Conservation (phyloP, 2,888 invertebrate genomes). For the Napeogenes inachia region DNA sequence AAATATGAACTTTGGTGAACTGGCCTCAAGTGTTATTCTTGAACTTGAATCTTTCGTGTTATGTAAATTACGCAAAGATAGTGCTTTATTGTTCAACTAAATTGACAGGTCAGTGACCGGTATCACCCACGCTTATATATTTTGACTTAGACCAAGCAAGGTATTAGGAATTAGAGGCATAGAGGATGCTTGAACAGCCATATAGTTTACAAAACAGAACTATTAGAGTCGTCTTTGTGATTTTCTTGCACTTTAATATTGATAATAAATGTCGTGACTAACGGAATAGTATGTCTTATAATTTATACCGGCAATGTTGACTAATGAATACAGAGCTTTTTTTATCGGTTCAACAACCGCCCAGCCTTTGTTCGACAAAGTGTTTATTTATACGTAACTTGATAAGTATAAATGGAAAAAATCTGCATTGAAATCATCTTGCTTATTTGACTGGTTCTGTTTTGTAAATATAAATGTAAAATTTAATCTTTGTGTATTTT, state of each 20-base stretch:
- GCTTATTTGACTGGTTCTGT: conserved; percentile 24
- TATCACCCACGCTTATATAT: conserved; percentile 4
- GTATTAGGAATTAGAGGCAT: too few relatives aligned
- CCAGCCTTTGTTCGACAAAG: conserved; percentile 53
- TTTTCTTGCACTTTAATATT: background rate
- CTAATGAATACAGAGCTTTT: conserved; percentile 50
- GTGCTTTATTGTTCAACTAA: conserved; percentile 52
- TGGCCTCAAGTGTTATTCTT: conserved; percentile 64
- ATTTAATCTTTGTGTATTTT: background rate
- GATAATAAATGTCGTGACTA: conserved; percentile 15
- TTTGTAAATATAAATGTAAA: conserved; percentile 14
- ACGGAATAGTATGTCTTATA: conserved; percentile 42
- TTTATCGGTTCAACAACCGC: conserved; percentile 58
- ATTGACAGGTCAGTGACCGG: conserved; percentile 66
- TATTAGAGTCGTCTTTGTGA: background rate
- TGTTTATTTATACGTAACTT: conserved; percentile 50
- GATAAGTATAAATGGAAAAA: conserved; percentile 38
- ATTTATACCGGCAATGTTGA: conserved; percentile 57
- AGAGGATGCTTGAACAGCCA: too few relatives aligned
- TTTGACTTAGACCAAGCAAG: background rate
- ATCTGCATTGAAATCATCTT: conserved; percentile 39
- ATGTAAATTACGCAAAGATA: conserved; percentile 70
- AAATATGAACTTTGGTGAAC: conserved; percentile 57
- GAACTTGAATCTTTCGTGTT: conserved; percentile 66
- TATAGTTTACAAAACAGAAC: background rate